Evolutionary conservation across 2,797 vertebrate species (phyloP).

Genomic region (Xerus rutilus): DNA sequence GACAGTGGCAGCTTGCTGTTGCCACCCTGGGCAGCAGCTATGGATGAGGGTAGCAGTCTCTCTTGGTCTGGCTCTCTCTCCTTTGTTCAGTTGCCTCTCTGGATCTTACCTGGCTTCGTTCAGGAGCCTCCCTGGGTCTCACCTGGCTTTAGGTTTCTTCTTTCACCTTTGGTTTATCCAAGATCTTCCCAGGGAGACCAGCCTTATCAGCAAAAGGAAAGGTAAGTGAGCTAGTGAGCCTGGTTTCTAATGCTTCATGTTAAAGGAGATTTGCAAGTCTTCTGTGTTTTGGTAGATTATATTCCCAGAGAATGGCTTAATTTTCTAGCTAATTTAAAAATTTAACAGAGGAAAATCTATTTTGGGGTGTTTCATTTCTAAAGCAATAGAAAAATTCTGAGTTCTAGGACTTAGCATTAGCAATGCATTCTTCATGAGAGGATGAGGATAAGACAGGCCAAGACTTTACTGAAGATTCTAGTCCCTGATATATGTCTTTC

Average conservation of each 20-base stretch:
- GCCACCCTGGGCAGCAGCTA: background rate
- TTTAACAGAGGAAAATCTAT: background rate
- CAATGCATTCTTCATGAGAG: background rate
- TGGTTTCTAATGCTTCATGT: background rate
- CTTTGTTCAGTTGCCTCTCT: background rate
- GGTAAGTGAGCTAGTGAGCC: background rate
- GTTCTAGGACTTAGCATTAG: background rate
- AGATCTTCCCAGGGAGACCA: background rate
- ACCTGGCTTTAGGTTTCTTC: background rate
- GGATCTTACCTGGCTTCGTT: background rate
- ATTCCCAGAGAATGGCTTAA: background rate
- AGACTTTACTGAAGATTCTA: background rate
- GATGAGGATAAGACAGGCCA: background rate
- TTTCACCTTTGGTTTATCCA: background rate
- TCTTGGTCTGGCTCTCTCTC: background rate
- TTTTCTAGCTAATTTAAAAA: background rate
- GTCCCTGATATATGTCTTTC: background rate
- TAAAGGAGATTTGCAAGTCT: background rate
- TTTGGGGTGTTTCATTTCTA: background rate
- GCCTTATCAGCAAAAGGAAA: background rate
- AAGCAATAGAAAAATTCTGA: background rate
- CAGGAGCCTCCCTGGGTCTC: background rate
- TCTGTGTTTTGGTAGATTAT: background rate
- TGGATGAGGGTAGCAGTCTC: background rate
- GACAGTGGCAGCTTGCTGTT: background rate